Conservation (phyloP, 2,888 invertebrate genomes). For the Calephelis perditalis region DNA sequence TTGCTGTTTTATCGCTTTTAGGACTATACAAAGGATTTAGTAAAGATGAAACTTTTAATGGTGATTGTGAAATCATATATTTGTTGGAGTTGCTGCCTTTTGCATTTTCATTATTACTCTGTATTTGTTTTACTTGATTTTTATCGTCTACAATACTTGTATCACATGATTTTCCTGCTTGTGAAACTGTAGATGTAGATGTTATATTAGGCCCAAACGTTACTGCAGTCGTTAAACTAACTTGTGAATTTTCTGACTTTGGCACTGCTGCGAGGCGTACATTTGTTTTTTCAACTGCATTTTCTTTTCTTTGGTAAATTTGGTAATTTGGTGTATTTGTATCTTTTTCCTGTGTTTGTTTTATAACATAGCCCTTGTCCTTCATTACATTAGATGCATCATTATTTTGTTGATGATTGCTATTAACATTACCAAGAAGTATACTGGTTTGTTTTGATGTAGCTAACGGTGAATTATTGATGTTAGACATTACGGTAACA, state of each 20-base stretch:
- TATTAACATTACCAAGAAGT: background rate
- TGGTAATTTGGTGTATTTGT: background rate
- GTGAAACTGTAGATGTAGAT: background rate
- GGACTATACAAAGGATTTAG: conserved; percentile 38
- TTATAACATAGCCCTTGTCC: background rate
- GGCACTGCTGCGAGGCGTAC: background rate
- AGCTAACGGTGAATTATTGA: background rate
- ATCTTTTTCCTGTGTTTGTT: conserved; percentile 5
- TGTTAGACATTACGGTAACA: background rate
- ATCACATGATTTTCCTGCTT: background rate
- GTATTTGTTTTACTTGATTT: background rate
- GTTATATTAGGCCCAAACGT: too few species aligned
- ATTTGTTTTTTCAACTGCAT: background rate
- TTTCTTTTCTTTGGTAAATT: background rate
- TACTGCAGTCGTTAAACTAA: background rate
- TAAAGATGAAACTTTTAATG: conserved; percentile 60
- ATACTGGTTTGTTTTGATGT: background rate
- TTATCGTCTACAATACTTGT: background rate
- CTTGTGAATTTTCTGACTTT: background rate
- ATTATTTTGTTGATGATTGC: background rate
- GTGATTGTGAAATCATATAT: conserved; percentile 34
- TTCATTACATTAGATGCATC: background rate
- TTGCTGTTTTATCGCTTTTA: conserved; percentile 28
- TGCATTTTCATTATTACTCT: background rate
- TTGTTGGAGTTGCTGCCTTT: background rate